Evolutionary conservation across 2,888 invertebrate genomes (phyloP).

Genomic region (Diarsia rubi): DNA sequence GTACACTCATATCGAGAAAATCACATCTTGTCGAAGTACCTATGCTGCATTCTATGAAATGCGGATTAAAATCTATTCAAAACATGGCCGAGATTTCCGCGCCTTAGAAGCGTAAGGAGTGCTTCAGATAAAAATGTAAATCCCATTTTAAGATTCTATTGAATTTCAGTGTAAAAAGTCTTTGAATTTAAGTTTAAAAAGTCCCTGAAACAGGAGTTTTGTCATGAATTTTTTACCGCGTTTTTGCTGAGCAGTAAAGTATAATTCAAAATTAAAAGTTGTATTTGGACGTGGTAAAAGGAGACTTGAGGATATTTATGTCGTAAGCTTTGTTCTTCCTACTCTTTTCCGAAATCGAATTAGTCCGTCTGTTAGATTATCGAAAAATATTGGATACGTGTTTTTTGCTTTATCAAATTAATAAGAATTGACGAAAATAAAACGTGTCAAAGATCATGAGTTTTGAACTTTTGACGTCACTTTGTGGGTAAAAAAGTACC

Average conservation of each 20-base stretch:
- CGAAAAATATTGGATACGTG: too few species aligned
- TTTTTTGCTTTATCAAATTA: too few species aligned
- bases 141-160: slow-evolving; percentile 59
- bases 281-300: neutral
- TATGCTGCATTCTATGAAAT: slow-evolving; percentile 11
- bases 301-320: neutral
- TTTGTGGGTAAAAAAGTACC: too few species aligned
- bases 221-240: slow-evolving; percentile 40
- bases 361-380: too few species aligned
- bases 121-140: slow-evolving; percentile 63
- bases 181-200: slow-evolving; percentile 53
- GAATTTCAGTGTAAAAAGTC: slow-evolving; percentile 54
- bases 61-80: slow-evolving; percentile 46
- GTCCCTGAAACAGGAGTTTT: slow-evolving; percentile 42
- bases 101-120: slow-evolving; percentile 34
- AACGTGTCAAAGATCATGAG: too few species aligned
- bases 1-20: slow-evolving; percentile 6
- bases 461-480: too few species aligned
- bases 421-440: too few species aligned
- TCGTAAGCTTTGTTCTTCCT: neutral
- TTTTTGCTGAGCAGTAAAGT: slow-evolving; percentile 18
- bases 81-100: slow-evolving; percentile 25
- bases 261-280: slow-evolving; percentile 14
- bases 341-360: too few species aligned
- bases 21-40: slow-evolving; percentile 12